Evolutionary conservation across 2,797 vertebrate species (phyloP).

Genomic region (Enteromius unitaeniatus): DNA sequence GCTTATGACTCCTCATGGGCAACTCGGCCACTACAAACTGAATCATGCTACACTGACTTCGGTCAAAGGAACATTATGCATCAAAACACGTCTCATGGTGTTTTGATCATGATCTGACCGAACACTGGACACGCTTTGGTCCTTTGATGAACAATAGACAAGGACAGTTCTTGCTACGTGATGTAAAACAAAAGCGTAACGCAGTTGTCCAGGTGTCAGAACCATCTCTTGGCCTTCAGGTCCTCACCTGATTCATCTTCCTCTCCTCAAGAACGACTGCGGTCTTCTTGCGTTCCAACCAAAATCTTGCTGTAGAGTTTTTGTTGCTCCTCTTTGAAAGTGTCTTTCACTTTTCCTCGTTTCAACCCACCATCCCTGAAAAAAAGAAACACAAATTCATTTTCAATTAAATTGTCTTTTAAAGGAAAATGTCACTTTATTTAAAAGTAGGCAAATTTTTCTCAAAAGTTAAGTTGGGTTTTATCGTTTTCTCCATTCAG

Average conservation of each 20-base stretch:
- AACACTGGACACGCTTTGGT: constrained; percentile 1
- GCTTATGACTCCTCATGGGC: neutral
- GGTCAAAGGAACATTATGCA: neutral
- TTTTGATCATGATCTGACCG: constrained; percentile 8
- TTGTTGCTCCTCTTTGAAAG: constrained; percentile 88
- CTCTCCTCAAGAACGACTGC: constrained; percentile 82
- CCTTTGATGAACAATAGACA: constrained; percentile 8
- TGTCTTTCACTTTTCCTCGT: constrained; percentile 87
- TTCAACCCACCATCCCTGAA: constrained; percentile 89
- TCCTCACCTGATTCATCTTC: constrained; percentile 16
- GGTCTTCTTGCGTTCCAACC: constrained; percentile 82
- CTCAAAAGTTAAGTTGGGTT: no score
- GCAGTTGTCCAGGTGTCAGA: neutral
- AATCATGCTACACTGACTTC: neutral
- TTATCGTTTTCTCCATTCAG: no score
- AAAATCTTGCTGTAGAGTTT: constrained; percentile 90
- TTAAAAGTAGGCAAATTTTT: no score
- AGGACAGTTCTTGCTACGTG: neutral
- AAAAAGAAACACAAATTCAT: constrained; percentile 42
- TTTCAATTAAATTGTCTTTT: constrained; percentile 75
- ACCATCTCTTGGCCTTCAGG: neutral
- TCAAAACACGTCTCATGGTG: constrained; percentile 5
- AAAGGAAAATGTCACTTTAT: constrained; percentile 61
- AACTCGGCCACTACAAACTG: constrained; percentile 1
- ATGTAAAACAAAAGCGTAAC: neutral